These are phyloP conservation scores for Gouania willdenowi DNA, from an alignment of 2,797 vertebrate genomes.

Conservation along the genomic window DNA sequence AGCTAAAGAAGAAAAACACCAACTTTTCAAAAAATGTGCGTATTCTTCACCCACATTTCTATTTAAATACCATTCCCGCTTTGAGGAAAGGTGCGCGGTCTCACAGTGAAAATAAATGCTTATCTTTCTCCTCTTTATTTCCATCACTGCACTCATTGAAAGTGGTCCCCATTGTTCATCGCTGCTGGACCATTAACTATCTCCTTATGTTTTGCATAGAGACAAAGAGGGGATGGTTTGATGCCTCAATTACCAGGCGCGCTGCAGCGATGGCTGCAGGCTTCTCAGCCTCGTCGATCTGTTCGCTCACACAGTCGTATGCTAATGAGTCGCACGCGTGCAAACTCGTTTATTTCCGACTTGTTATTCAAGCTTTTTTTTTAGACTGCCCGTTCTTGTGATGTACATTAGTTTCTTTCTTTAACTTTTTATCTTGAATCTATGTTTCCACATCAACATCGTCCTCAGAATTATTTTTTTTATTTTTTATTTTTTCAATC, in stretches of 20 bases:
- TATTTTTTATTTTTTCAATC: too few relatives aligned
- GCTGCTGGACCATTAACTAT: conserved; percentile 47
- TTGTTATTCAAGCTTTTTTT: too few relatives aligned
- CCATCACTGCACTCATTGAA: conserved; percentile 42
- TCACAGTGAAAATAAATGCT: conserved; percentile 24
- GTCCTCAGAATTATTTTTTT: too few relatives aligned
- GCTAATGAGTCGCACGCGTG: conserved; percentile 21
- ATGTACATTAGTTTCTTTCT: too few relatives aligned
- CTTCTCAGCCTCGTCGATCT: conserved; percentile 42
- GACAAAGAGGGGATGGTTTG: conserved; percentile 48
- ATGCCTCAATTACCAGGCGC: conserved; percentile 56
- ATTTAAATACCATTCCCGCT: conserved; percentile 14
- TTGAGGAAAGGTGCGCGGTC: conserved; percentile 7
- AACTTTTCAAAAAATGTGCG: too few relatives aligned
- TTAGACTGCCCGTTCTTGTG: too few relatives aligned
- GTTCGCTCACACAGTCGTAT: conserved; percentile 27
- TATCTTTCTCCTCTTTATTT: conserved; percentile 33
- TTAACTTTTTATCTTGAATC: too few relatives aligned
- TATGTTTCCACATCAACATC: too few relatives aligned
- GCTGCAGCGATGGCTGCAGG: conserved; percentile 30
- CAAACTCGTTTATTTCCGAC: too few relatives aligned
- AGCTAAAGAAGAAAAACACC: too few relatives aligned
- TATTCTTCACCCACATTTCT: not conserved
- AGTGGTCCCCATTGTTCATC: conserved; percentile 43
- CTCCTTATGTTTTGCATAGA: conserved; percentile 46